These are phyloP conservation scores for Odontothrips loti DNA, from an alignment of 2,888 invertebrate genomes.

Conservation along the genomic window DNA sequence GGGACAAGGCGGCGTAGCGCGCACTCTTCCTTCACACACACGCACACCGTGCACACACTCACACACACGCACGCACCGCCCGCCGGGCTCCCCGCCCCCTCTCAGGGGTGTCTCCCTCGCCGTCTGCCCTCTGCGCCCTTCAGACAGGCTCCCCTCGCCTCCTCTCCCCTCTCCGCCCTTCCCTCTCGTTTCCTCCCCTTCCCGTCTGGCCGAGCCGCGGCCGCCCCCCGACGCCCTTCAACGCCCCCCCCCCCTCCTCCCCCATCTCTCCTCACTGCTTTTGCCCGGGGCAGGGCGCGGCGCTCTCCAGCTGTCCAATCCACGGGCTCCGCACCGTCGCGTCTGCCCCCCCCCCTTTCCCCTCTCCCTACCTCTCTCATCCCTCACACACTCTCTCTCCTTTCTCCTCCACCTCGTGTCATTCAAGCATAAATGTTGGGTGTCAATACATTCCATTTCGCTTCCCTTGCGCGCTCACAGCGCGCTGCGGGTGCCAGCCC, in stretches of 20 bases:
- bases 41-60: background rate
- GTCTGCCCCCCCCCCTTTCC: too few species aligned
- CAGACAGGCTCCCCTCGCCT: constrained; percentile 5
- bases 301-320: constrained; percentile 12
- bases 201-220: background rate
- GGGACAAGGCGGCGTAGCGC: too few species aligned
- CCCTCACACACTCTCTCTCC: too few species aligned
- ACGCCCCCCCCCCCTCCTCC: background rate
- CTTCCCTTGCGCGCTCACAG: too few species aligned
- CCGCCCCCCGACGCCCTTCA: background rate
- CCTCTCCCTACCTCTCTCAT: too few species aligned
- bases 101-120: constrained; percentile 9
- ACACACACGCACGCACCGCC: background rate
- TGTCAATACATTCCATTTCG: too few species aligned
- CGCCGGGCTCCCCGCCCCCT: background rate
- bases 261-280: background rate
- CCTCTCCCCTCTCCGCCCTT: background rate
- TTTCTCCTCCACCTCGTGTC: too few species aligned
- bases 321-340: background rate
- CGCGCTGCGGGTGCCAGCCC: too few species aligned
- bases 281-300: background rate
- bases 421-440: too few species aligned
- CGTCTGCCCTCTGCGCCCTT: constrained; percentile 20
- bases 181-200: background rate
- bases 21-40: background rate